Percentiles rank a stretch among this genome's conserved stretches.
phyloP scores from a whole-genome alignment of 2,888 invertebrate species.

The Cryptus viduatorius region DNA sequence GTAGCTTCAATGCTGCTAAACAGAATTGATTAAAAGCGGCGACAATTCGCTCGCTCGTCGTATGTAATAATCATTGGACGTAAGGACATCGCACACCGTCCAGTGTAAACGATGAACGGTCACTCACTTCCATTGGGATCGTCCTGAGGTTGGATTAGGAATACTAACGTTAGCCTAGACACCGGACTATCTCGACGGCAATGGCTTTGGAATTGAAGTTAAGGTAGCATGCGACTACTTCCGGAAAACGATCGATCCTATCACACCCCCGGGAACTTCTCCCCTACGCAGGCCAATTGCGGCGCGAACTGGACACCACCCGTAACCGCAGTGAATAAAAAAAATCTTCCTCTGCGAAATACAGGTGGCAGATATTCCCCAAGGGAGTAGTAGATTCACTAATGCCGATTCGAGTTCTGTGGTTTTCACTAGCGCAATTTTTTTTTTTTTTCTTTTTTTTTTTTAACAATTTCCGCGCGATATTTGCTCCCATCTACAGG shows the following conservation, averaged over 20 bases:
- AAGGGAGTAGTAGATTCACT: background rate
- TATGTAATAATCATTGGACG: conserved; percentile 63
- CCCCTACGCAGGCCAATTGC: conserved; percentile 2
- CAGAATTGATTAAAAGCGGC: conserved; percentile 63
- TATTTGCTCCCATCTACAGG: too few relatives aligned
- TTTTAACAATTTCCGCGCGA: conserved; percentile 5
- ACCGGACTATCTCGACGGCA: conserved; percentile 25
- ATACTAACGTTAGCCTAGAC: conserved; percentile 42
- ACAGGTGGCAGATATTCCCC: background rate
- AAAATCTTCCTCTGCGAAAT: conserved; percentile 8
- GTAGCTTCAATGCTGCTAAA: conserved; percentile 40
- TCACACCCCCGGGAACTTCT: conserved; percentile 71
- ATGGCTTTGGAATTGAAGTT: conserved; percentile 28
- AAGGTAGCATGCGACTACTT: conserved; percentile 35
- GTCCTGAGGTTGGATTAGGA: conserved; percentile 48
- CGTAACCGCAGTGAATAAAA: conserved; percentile 49
- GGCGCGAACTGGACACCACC: conserved; percentile 37
- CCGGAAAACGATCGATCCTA: conserved; percentile 78
- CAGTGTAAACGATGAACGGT: conserved; percentile 68
- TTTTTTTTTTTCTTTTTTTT: background rate
- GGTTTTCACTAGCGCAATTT: background rate
- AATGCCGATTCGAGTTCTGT: background rate
- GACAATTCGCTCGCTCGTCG: conserved; percentile 7
- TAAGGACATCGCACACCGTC: conserved; percentile 46
- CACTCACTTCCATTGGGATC: conserved; percentile 47